Conservation (phyloP, 2,797 vertebrate species). For the Anas bahamensis region DNA sequence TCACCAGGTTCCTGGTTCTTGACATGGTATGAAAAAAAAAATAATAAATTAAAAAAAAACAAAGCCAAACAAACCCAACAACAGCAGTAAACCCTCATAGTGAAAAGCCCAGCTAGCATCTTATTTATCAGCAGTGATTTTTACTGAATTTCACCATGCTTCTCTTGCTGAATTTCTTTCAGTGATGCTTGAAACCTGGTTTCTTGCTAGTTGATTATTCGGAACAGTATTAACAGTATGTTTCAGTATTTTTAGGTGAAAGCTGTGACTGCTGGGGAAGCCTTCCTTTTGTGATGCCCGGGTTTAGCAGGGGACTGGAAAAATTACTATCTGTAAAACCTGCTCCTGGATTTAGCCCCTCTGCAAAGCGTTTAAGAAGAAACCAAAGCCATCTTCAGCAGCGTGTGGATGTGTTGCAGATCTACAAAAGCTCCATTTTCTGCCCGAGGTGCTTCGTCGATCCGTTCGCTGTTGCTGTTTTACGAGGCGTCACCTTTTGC, state of each 20-base stretch:
- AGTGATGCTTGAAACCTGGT: background rate
- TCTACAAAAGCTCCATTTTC: background rate
- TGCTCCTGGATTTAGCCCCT: background rate
- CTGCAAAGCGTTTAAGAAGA: background rate
- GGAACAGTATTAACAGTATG: background rate
- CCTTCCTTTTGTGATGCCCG: background rate
- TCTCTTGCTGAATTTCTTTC: background rate
- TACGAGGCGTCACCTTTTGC: background rate
- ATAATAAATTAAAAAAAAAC: background rate
- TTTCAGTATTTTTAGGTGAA: background rate
- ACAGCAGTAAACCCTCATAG: background rate
- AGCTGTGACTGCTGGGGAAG: background rate
- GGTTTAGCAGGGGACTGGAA: background rate
- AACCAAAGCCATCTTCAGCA: background rate
- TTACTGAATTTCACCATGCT: background rate
- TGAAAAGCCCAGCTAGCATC: background rate
- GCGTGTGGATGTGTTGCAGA: background rate
- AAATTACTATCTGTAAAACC: background rate
- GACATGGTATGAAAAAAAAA: background rate
- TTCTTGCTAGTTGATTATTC: background rate
- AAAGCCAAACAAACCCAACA: background rate
- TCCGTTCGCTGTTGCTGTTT: background rate
- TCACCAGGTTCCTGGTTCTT: background rate
- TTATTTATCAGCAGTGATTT: conserved; percentile 1
- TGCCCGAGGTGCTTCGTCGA: background rate